phyloP scores from a whole-genome alignment of 1,140 invertebrate genomes.

The Scaptomyza graminum region DNA sequence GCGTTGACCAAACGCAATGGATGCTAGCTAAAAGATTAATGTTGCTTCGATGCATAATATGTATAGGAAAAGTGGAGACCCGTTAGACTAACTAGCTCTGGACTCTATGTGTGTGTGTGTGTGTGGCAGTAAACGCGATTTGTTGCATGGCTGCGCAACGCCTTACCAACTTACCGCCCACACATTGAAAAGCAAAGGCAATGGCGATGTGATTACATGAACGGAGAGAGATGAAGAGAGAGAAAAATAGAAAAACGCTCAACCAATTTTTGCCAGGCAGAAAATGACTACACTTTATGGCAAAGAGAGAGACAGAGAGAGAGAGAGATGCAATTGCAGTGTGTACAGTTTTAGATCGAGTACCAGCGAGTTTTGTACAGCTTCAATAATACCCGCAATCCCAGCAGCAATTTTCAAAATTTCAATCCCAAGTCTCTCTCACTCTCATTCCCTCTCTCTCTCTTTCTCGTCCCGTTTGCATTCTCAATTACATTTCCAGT shows the following conservation, averaged over 20 bases:
- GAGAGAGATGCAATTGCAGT: background rate
- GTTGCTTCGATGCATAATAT: background rate
- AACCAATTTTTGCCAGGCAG: constrained; percentile 61
- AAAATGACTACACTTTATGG: constrained; percentile 67
- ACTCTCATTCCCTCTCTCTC: background rate
- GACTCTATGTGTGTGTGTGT: constrained; percentile 9
- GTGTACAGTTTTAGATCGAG: constrained; percentile 11
- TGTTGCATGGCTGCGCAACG: constrained; percentile 68
- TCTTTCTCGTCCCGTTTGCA: background rate
- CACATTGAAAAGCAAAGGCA: constrained; percentile 2
- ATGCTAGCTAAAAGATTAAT: constrained; percentile 29
- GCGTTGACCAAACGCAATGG: constrained; percentile 55
- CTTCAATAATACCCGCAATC: constrained; percentile 75
- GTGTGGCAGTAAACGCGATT: constrained; percentile 68
- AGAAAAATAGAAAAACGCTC: constrained; percentile 27
- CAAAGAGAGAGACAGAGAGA: background rate
- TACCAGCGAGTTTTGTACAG: constrained; percentile 7
- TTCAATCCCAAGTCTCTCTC: constrained; percentile 34
- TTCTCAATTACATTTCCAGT: constrained; percentile 49
- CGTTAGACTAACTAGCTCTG: constrained; percentile 16
- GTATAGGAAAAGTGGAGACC: too few species aligned
- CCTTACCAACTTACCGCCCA: constrained; percentile 35
- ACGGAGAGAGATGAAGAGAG: constrained; percentile 22
- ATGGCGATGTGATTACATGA: constrained; percentile 54
- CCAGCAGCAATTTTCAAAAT: constrained; percentile 79